These are phyloP conservation scores for Pogonomyrmex barbatus DNA, from an alignment of 1,140 invertebrate species.

Conservation along the genomic window DNA sequence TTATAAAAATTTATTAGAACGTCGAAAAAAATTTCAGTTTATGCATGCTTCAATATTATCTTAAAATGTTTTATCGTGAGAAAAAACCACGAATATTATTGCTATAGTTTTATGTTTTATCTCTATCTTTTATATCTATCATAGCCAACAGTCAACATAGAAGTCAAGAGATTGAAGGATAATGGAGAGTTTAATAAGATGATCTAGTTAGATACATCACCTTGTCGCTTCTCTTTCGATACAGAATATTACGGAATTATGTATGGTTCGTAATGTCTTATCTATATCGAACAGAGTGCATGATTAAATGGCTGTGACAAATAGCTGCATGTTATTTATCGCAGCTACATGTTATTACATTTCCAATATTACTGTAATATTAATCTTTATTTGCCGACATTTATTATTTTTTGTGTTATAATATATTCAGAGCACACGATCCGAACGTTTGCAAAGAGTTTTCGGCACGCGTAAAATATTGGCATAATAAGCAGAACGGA, in stretches of 20 bases:
- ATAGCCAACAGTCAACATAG: not conserved
- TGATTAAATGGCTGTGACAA: not conserved
- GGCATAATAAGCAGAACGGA: slow-evolving; percentile 27
- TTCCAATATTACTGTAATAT: slow-evolving; percentile 10
- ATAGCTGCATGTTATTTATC: not conserved
- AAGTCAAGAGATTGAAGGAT: slow-evolving; percentile 18
- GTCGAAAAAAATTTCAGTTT: not conserved
- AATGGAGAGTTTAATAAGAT: slow-evolving; percentile 39
- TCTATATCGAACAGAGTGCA: not conserved
- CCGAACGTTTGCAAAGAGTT: slow-evolving; percentile 1
- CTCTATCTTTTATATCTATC: slow-evolving; percentile 11
- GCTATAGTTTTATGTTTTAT: not conserved
- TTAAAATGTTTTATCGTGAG: not conserved
- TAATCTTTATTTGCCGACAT: slow-evolving; percentile 8
- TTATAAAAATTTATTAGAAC: slow-evolving; percentile 6
- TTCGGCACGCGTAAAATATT: not conserved
- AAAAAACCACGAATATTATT: not conserved
- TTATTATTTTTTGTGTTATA: not conserved
- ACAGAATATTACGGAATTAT: slow-evolving; percentile 25
- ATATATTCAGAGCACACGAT: slow-evolving; percentile 32
- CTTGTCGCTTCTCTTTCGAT: slow-evolving; percentile 2
- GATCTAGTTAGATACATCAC: not conserved
- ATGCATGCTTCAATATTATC: slow-evolving; percentile 10
- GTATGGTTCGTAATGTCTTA: not conserved
- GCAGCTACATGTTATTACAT: slow-evolving; percentile 12